phyloP scores from a whole-genome alignment of 2,113 vertebrate species.

The Galeopterus variegatus region DNA sequence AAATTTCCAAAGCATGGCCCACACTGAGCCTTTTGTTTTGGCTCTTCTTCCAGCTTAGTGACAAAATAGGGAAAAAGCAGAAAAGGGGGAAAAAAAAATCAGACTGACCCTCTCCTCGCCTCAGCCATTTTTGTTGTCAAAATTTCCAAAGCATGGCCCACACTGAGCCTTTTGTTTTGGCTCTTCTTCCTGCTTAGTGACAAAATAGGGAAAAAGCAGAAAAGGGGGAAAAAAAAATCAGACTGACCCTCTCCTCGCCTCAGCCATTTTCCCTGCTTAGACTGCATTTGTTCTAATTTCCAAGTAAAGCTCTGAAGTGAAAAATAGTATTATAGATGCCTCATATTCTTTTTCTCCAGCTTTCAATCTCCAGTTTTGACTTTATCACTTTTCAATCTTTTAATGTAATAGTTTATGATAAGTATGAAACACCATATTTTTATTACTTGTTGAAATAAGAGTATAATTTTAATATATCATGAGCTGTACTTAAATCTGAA shows the following conservation, averaged over 20 bases:
- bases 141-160: conserved; percentile 29
- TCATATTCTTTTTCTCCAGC: background rate
- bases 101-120: background rate
- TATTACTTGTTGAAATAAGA: background rate
- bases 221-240: background rate
- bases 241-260: background rate
- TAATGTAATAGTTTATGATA: background rate
- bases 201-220: background rate
- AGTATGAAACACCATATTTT: background rate
- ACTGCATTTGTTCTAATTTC: background rate
- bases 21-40: background rate
- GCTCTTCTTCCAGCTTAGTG: background rate
- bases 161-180: background rate
- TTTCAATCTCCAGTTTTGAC: background rate
- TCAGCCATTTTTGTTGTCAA: background rate
- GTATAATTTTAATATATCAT: background rate
- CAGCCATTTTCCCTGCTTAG: background rate
- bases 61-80: background rate
- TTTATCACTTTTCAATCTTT: background rate
- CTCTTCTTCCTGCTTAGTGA: conserved; percentile 11
- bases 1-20: conserved; percentile 4
- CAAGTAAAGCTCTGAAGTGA: background rate
- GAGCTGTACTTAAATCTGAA: background rate
- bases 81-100: background rate
- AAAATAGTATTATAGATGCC: background rate